Evolutionary conservation across 2,888 invertebrate genomes (phyloP).

Genomic region (Sphinx pinastri): DNA sequence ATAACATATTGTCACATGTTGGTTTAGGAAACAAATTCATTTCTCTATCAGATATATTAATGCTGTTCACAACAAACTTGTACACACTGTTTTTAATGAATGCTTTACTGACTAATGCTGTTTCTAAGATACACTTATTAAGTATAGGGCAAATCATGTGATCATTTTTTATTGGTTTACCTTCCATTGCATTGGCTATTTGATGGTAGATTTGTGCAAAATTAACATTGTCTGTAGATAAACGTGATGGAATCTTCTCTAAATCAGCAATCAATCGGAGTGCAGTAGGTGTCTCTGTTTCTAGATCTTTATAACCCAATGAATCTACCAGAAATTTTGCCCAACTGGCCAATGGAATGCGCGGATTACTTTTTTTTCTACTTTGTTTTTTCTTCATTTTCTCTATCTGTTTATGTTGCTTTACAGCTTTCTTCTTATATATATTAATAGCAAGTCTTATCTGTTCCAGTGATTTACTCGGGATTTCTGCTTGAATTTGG

Average conservation of each 20-base stretch:
- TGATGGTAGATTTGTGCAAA: constrained; percentile 63
- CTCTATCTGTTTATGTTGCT: constrained; percentile 31
- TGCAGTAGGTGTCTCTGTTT: constrained; percentile 63
- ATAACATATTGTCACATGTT: constrained; percentile 51
- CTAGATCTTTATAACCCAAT: constrained; percentile 53
- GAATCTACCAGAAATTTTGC: constrained; percentile 60
- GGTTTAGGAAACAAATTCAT: constrained; percentile 48
- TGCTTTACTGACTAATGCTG: constrained; percentile 61
- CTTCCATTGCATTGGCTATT: constrained; percentile 71
- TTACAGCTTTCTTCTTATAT: constrained; percentile 50
- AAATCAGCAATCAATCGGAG: constrained; percentile 69
- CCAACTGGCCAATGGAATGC: constrained; percentile 62
- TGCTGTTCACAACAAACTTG: constrained; percentile 46
- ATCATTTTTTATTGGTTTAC: constrained; percentile 58
- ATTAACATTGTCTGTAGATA: constrained; percentile 55
- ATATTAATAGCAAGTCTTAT: constrained; percentile 53
- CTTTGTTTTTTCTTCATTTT: constrained; percentile 33
- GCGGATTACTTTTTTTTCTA: constrained; percentile 34
- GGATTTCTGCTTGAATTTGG: constrained; percentile 47
- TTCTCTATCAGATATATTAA: constrained; percentile 51
- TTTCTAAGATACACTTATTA: constrained; percentile 65
- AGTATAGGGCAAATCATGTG: constrained; percentile 47
- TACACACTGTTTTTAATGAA: constrained; percentile 52
- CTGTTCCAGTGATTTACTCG: constrained; percentile 53
- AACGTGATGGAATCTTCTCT: constrained; percentile 58